A percentile compares a stretch with the other conserved stretches of the same genome.
Conservation (phyloP, 2,797 vertebrate species). For the Ceyx erithaca region DNA sequence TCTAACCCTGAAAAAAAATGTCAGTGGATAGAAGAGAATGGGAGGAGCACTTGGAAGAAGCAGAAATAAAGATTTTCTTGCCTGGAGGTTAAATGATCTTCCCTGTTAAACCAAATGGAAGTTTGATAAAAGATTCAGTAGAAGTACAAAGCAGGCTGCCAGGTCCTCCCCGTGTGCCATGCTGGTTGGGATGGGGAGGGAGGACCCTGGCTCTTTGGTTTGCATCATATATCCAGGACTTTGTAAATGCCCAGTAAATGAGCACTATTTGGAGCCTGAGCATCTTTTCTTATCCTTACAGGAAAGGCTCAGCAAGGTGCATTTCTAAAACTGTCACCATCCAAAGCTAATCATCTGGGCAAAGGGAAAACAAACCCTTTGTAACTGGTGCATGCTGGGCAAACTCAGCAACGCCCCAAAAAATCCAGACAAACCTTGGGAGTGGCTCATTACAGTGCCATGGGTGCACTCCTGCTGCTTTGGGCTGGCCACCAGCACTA, state of each 20-base stretch:
- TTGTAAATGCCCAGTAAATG: background rate
- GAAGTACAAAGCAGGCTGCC: background rate
- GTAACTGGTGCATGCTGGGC: background rate
- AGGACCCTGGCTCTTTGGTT: background rate
- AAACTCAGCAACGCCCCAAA: background rate
- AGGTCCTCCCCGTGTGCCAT: accelerated
- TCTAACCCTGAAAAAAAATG: background rate
- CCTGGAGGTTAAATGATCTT: background rate
- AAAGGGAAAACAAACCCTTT: conserved; percentile 2
- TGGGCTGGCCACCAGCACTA: background rate
- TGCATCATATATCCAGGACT: background rate
- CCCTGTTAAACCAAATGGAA: background rate
- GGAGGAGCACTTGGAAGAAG: background rate
- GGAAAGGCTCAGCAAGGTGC: background rate
- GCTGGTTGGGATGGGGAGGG: background rate
- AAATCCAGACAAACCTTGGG: background rate
- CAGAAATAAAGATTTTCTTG: background rate
- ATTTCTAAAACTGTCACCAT: background rate
- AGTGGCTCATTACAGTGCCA: background rate
- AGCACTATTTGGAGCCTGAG: background rate
- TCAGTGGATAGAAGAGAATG: background rate
- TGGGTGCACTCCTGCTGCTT: background rate
- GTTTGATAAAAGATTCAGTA: background rate
- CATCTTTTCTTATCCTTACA: background rate
- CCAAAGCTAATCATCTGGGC: background rate